Base-by-base conservation (phyloP, 2,797 vertebrate genomes). In the Gymnopithys bicolor region DNA sequence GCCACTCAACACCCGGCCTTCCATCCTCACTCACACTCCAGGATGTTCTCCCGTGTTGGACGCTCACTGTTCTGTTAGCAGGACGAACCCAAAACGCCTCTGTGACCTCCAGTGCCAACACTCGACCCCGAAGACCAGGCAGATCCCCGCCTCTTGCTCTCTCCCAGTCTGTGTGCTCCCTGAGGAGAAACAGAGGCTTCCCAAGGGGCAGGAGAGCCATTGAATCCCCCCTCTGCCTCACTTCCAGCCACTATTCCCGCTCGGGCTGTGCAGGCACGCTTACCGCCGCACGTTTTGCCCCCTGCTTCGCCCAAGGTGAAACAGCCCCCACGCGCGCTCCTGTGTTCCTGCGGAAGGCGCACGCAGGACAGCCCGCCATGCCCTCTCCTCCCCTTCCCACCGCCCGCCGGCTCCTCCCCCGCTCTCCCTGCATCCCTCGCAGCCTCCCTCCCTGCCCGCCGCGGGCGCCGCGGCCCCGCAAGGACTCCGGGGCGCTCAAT, bases 401-500 rank as follows among this genome's bases (percentile, higher is more conserved):
- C 10, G 11, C 7, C 37, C 32, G 16, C 35, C 86, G 30, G 22
- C 87, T 69, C 58, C 91, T 93, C 71, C 77, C 43, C 43, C 84
- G 6, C 5, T 8, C 89, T 56, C 22, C 10, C 19, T 21, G 19
- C 45, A 17, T 30, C 55, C 62, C 90, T 87, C 46, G 67, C 56
- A 45, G 22, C 46, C 81, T 52, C 28, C 28, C 22, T 35, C 64
- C 64, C 87, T 87, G 43, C 69, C 55, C 53, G 21, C 45, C 80
- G 58, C 56, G 41, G 14, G 12, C 27, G 15, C 32, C 43, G 77
- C 77, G 32, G 66, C 51, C 89, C 77, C 79, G 82, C 95, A 94
- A 96, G 95, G 96, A 86, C 93, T 95, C 46, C 10, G 66, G 77
- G 23, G 56, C 69, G 46, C 85, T 96, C 96, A 97, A 95, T 96